Base-by-base conservation (phyloP, 2,797 vertebrate genomes). In the Pangasius macronema region DNA sequence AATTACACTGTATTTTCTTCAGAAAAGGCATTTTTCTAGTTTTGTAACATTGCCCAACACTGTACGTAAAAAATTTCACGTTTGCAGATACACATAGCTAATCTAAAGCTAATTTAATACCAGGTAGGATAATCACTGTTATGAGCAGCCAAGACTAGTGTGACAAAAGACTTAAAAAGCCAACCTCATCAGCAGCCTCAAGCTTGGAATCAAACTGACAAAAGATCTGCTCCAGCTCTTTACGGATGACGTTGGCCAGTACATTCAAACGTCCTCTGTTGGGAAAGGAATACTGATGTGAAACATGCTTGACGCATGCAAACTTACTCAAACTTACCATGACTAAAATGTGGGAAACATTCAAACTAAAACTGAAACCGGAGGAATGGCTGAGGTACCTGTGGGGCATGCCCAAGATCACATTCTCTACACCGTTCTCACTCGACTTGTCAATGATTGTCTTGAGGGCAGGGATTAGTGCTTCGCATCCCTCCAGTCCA, bases 341-440 rank as follows among this genome's bases (percentile, higher is more conserved):
- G 39, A 63, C 24, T 63, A 63, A 27, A 42, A 81, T 10, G 30
- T 57, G 4, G 51, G 11, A 81, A 61, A 65, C 36, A 63, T 42
- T 46, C 3, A 46, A 63, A 61, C 7, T 20, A 55, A 33, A 51
- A 75, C 51, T 14, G 36, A 59, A 30, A 33, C 36, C 0, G 22
- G 8, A 51, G 27, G 27, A 77, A 22, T 39, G 33, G 0, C 55
- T 24, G 33, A 49, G 57, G 80, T 61, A 97, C 97, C 97, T 97
- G 95, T 97, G 97, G 0, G 97, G 96, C 97, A 97, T 97, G 20
- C 97, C 97, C 97, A 98, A 96, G 93, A 97, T 97, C 72, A 97
- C 96, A 39, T 95, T 95, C 89, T 98, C 97, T 88, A 98, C 95
- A 20, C 97, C 97, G 0, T 95, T 96, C 91, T 94, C 95, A 42